Evolutionary conservation across 2,888 invertebrate genomes (phyloP), one percentile per base, ranked within the genome.

Genomic region (Eupelmus urozonus): DNA sequence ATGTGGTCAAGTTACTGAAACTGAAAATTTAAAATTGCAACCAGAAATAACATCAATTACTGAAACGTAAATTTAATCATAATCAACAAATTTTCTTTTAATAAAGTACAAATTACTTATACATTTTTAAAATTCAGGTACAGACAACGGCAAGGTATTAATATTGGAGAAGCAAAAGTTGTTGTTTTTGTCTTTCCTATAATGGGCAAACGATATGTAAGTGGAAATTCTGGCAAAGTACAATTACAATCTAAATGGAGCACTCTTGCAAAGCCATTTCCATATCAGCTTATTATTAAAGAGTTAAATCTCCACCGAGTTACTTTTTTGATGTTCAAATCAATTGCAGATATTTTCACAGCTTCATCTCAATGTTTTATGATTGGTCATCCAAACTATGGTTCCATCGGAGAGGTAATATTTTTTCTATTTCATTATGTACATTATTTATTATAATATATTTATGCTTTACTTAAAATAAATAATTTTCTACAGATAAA

Each of bases 351-450:
- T 75, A 92, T 96, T 1, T 97, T 95, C 86, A 93, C 94, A 0
- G 88, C 91, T 0, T 93, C 93, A 0, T 92, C 93, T 70, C 85
- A 86, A 1, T 94, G 96, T 82, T 97, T 97, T 88, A 93, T 96
- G 88, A 91, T 97, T 0, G 93, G 93, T 11, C 93, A 93, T 81
- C 95, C 94, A 9, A 94, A 95, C 89, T 97, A 96, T 87, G 98
- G 97, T 0, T 92, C 93, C 65, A 91, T 93, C 87, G 97, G 95
- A 63, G 93, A 93, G 85, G 96, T 97, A 53, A 20, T 53, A 18
- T 11, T 20, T 20, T 34, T 34, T 34, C 34, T 5, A 34, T 34
- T 45, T 16, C 2, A 45, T 45, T 45, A 18, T 5, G n/a, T 27
- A 45, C 13, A 53, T 40, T 18, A 9, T 34, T 9, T 9, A 45